Evolutionary conservation across 2,113 vertebrate species (phyloP), one percentile per base, ranked within the genome.

Genomic region (Hystrix cristata): DNA sequence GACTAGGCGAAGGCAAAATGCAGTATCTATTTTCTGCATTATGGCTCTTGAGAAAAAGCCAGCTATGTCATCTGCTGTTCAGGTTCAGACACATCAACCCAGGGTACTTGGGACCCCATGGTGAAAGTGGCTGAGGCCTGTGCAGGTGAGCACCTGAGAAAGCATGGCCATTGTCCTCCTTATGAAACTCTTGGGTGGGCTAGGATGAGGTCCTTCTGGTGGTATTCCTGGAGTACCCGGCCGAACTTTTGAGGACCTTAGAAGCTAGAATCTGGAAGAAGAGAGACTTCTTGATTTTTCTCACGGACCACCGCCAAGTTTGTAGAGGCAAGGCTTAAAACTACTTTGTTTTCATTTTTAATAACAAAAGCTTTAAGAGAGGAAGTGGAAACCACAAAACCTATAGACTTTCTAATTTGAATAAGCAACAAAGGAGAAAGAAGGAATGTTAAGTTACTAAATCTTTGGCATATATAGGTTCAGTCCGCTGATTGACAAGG

Each of bases 311-410:
- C 18, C 12, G 9, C 38, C 60, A 74, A 4, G 25, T 62, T 85
- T 55, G 13, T 48, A 74, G 72, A 88, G 46, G 21, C n/a, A 91
- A 78, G 7, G 18, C 18, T 91, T 67, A 60, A 25, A 67, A 90
- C 29, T 19, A 51, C 57, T 74, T 87, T 14, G 15, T 62, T 81
- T 31, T 92, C 15, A 31, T 85, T 90, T 79, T 84, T 25, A 72
- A 80, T 69, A 11, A 43, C 71, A 65, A 59, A 60, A 34, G 2
- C 38, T 80, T 19, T 21, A n/a, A 55, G 14, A 34, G 15, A 88
- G 25, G 55, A 96, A 91, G 90, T 79, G 18, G 60, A 85, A 88
- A 64, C 78, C 38, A 8, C 60, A 89, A 55, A 91, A 91, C 25
- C 60, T 14, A 5, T 43, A 90, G 79, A 62, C 60, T 87, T 57